These are phyloP conservation scores for Syndactyla subalaris DNA, from an alignment of 2,797 vertebrate species.

Conservation along the genomic window DNA sequence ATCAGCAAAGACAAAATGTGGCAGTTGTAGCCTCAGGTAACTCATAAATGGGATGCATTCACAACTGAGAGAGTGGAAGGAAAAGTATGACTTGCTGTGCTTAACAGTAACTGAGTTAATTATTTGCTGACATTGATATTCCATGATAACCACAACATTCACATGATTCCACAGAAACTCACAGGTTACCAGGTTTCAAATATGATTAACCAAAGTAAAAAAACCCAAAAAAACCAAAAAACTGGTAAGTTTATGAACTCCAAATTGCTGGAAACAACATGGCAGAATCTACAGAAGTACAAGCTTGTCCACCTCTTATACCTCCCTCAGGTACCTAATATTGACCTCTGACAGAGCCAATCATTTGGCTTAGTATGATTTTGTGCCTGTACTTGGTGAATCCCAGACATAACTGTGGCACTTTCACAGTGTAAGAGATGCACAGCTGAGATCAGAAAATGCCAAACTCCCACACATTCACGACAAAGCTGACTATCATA, in stretches of 20 bases:
- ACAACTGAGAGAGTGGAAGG: not conserved
- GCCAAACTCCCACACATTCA: fast-evolving
- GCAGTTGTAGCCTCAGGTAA: slow-evolving; percentile 31
- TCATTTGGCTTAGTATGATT: fast-evolving
- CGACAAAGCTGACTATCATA: fast-evolving
- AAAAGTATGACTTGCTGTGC: not conserved
- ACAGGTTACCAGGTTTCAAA: not conserved
- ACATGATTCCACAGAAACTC: not conserved
- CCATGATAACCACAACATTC: not conserved
- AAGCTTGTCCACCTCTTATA: not conserved
- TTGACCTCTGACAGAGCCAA: not conserved
- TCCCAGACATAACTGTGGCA: too few relatives aligned
- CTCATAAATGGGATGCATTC: not conserved
- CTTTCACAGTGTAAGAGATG: not conserved
- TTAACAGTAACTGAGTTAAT: slow-evolving; percentile 30
- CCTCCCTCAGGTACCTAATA: not conserved
- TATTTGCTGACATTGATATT: slow-evolving; percentile 24
- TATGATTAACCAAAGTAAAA: not conserved
- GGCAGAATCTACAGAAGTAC: not conserved
- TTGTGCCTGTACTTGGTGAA: fast-evolving
- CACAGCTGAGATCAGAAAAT: not conserved
- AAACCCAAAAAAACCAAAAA: not conserved
- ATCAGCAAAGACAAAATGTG: slow-evolving; percentile 41
- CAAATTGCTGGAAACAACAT: not conserved
- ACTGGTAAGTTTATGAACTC: not conserved